Evolutionary conservation across 2,888 invertebrate species (phyloP).

Genomic region (Deilephila elpenor): DNA sequence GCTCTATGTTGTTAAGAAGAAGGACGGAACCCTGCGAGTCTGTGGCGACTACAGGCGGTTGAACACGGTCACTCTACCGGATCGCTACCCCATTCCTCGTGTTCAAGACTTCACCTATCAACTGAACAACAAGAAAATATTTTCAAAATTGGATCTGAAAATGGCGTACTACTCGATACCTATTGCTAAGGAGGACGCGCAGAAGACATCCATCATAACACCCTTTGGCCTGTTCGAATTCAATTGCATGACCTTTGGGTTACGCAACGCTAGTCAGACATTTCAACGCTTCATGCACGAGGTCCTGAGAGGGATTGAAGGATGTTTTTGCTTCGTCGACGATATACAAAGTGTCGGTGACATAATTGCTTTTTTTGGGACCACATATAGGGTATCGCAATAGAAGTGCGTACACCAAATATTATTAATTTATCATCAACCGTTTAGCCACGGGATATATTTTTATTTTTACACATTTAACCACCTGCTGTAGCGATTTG

Average conservation of each 20-base stretch:
- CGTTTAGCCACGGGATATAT: too few species aligned
- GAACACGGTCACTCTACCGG: background rate
- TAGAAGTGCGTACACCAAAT: too few species aligned
- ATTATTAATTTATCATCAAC: too few species aligned
- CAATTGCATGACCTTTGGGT: background rate
- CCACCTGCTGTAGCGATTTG: too few species aligned
- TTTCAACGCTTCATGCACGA: background rate
- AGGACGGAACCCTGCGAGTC: constrained; percentile 38
- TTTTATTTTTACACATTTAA: too few species aligned
- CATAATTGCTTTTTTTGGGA: too few species aligned
- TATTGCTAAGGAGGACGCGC: background rate
- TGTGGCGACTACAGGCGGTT: background rate
- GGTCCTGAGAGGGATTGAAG: background rate
- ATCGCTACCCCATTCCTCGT: constrained; percentile 11
- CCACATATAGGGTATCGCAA: too few species aligned
- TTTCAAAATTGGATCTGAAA: background rate
- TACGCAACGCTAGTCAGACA: background rate
- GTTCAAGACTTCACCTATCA: background rate
- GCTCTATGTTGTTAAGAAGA: constrained; percentile 47
- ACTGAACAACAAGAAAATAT: background rate
- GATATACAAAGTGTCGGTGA: too few species aligned
- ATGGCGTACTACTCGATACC: background rate
- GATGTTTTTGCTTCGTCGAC: background rate
- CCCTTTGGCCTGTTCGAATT: too few species aligned
- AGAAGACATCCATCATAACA: too few species aligned